phyloP scores from a whole-genome alignment of 1,140 invertebrate genomes.

The Cydia splendana region DNA sequence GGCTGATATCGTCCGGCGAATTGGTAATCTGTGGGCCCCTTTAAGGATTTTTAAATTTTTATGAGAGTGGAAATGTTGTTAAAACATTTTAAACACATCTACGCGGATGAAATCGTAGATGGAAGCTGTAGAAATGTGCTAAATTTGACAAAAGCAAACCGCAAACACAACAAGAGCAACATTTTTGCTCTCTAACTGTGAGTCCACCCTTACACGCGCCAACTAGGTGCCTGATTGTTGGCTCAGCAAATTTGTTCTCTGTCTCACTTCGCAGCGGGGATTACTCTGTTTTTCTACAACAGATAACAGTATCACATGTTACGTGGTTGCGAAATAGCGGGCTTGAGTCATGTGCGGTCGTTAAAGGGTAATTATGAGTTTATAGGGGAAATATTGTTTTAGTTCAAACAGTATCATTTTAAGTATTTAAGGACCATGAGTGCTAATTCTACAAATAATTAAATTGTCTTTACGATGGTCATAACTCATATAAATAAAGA shows the following conservation, averaged over 20 bases:
- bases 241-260: conserved; percentile 73
- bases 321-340: background rate
- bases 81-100: no score
- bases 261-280: conserved; percentile 66
- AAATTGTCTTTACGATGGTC: no score
- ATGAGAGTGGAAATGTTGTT: no score
- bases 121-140: background rate
- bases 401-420: background rate
- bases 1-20: no score
- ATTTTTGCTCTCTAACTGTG: conserved; percentile 2
- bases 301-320: conserved; percentile 57
- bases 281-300: conserved; percentile 75
- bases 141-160: background rate
- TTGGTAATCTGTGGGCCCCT: no score
- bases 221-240: conserved; percentile 70
- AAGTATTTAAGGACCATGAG: no score
- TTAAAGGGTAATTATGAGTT: background rate
- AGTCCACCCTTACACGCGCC: background rate
- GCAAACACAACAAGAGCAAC: background rate
- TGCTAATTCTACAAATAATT: no score
- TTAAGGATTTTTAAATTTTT: no score
- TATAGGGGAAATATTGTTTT: background rate
- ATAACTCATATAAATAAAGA: no score
- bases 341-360: background rate
- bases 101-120: no score